A percentile compares a stretch with the other conserved stretches of the same genome.
Conservation (phyloP, 2,888 invertebrate species). For the Syritta pipiens region DNA sequence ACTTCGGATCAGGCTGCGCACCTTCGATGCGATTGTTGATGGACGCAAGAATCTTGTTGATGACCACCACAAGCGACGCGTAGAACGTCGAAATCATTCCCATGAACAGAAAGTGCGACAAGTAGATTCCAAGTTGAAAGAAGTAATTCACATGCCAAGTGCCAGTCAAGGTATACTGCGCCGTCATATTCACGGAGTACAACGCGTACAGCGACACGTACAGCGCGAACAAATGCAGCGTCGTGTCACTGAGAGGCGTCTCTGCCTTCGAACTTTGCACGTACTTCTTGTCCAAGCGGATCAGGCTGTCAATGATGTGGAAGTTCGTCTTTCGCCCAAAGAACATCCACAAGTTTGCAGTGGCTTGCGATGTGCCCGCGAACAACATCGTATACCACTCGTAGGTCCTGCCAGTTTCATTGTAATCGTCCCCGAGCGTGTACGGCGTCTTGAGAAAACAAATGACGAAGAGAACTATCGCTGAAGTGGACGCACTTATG, state of each 20-base stretch:
- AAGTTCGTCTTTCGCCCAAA: not conserved
- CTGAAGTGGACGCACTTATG: not conserved
- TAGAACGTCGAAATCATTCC: constrained; percentile 11
- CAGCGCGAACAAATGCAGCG: not conserved
- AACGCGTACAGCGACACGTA: not conserved
- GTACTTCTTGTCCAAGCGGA: constrained; percentile 18
- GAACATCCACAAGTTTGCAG: constrained; percentile 1
- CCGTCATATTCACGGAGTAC: not conserved
- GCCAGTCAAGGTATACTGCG: not conserved
- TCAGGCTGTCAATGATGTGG: not conserved
- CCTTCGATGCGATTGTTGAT: not conserved
- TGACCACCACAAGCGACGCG: not conserved
- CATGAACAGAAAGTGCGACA: not conserved
- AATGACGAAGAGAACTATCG: not conserved
- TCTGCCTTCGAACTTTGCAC: not conserved
- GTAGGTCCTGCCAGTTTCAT: not conserved
- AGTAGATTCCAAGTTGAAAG: constrained; percentile 2
- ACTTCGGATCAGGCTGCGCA: not conserved
- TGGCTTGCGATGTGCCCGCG: not conserved
- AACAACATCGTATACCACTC: not conserved
- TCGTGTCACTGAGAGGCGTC: not conserved
- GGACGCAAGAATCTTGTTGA: not conserved
- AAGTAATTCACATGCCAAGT: not conserved
- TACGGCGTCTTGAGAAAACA: not conserved
- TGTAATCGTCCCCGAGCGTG: not conserved